These are phyloP conservation scores for Nasonia longicornis DNA, from an alignment of 1,140 invertebrate species.

Conservation along the genomic window DNA sequence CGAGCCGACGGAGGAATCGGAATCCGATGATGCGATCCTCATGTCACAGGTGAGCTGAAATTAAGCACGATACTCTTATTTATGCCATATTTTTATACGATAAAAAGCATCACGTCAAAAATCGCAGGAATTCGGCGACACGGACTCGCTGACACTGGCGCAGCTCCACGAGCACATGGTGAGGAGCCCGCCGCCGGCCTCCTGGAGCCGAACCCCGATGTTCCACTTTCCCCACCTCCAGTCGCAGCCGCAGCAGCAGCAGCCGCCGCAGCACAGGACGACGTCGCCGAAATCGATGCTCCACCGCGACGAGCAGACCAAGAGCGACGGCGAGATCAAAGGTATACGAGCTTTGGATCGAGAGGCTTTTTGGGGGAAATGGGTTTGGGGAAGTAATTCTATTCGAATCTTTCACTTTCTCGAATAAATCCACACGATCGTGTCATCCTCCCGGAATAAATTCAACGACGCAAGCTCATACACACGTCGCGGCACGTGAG, in stretches of 20 bases:
- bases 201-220: conserved; percentile 72
- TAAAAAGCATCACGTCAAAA: not conserved
- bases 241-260: conserved; percentile 10
- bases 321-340: conserved; percentile 63
- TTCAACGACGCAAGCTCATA: too few relatives aligned
- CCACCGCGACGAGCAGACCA: conserved; percentile 60
- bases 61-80: not conserved
- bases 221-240: conserved; percentile 63
- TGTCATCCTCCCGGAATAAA: too few relatives aligned
- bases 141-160: conserved; percentile 79
- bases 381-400: too few relatives aligned
- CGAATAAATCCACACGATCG: too few relatives aligned
- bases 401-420: too few relatives aligned
- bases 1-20: conserved; percentile 78
- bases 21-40: conserved; percentile 80
- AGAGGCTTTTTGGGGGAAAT: not conserved
- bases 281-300: conserved; percentile 54
- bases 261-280: conserved; percentile 17
- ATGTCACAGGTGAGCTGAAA: conserved; percentile 75
- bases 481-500: too few relatives aligned
- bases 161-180: conserved; percentile 88
- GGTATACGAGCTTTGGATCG: conserved; percentile 50
- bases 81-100: not conserved
- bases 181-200: conserved; percentile 81
- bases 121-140: conserved; percentile 75